A percentile compares a stretch with the other conserved stretches of the same genome.
These are phyloP conservation scores for Azemiops feae DNA, from an alignment of 2,113 vertebrate species.

Conservation along the genomic window DNA sequence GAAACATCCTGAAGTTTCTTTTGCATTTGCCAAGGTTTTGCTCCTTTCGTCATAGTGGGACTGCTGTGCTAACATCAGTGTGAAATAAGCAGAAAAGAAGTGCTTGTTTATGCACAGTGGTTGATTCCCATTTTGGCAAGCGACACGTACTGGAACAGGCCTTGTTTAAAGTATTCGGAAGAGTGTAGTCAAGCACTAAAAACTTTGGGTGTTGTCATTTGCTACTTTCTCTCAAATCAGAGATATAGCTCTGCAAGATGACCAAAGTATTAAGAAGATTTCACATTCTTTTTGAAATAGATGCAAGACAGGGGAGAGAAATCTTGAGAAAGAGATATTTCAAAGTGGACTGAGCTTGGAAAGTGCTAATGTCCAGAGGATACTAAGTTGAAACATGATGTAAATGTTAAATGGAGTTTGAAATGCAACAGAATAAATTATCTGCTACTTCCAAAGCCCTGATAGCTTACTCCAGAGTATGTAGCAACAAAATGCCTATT, in stretches of 20 bases:
- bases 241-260: conserved; percentile 22
- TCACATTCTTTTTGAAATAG: background rate
- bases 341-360: background rate
- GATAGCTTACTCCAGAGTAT: background rate
- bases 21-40: conserved; percentile 1
- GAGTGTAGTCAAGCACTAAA: conserved; percentile 35
- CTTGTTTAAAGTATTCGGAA: conserved; percentile 48
- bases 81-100: conserved; percentile 38
- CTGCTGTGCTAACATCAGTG: conserved; percentile 45
- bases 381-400: background rate
- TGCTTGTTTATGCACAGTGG: background rate
- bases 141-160: conserved; percentile 16
- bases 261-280: conserved; percentile 1
- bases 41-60: background rate
- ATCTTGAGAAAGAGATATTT: background rate
- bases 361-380: background rate
- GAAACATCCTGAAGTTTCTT: background rate
- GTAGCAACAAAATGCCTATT: background rate
- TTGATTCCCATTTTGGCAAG: conserved; percentile 47
- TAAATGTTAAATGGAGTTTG: background rate
- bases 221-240: conserved; percentile 34
- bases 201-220: conserved; percentile 36
- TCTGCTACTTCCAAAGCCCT: background rate
- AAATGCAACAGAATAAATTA: background rate
- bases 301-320: background rate